Percentiles rank a stretch among this genome's conserved stretches.
Evolutionary conservation across 2,797 vertebrate species (phyloP).

Genomic region (Carcharodon carcharias): DNA sequence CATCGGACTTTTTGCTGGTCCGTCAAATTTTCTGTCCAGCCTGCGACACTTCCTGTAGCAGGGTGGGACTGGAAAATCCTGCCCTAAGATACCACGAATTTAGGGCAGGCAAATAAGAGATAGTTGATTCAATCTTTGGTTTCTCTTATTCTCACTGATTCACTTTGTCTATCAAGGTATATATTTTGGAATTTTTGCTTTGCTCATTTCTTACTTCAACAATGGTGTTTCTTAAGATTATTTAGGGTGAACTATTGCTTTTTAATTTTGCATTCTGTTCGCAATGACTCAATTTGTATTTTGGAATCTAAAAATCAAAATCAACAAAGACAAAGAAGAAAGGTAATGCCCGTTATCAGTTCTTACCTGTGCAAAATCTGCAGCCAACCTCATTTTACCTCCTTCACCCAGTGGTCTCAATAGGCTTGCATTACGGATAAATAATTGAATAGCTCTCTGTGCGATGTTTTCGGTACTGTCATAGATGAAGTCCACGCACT

Average conservation of each 20-base stretch:
- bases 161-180: not conserved
- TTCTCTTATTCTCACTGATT: not conserved
- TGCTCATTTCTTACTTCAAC: not conserved
- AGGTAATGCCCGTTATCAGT: not conserved
- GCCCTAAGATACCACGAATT: not conserved
- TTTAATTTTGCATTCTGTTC: not conserved
- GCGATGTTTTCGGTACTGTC: conserved; percentile 82
- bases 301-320: conserved; percentile 40
- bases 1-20: too few relatives aligned
- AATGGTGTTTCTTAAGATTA: not conserved
- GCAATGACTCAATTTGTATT: not conserved
- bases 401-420: conserved; percentile 83
- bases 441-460: conserved; percentile 78
- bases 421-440: conserved; percentile 81
- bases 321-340: conserved; percentile 42
- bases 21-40: too few relatives aligned
- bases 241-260: not conserved
- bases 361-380: conserved; percentile 88
- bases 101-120: not conserved
- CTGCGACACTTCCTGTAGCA: too few relatives aligned
- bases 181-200: not conserved
- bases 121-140: not conserved
- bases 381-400: conserved; percentile 88
- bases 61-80: too few relatives aligned
- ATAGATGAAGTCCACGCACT: conserved; percentile 85